Conservation (phyloP, 2,888 invertebrate genomes). For the Hirtodrosophila histrioides region DNA sequence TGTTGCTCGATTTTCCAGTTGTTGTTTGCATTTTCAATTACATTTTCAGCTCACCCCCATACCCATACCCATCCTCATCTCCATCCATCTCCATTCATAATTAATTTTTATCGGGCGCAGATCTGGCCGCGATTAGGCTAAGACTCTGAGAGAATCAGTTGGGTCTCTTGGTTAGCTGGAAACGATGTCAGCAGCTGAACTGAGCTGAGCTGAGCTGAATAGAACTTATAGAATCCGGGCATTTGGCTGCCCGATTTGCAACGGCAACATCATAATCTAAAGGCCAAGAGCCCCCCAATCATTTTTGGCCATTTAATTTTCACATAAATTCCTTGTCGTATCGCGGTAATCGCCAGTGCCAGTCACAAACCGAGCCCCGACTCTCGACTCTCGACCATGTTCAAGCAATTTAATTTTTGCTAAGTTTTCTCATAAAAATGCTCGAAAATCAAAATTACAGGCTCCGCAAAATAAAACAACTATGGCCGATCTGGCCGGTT, state of each 20-base stretch:
- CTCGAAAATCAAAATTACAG: slow-evolving; percentile 75
- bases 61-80: too few relatives aligned
- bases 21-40: slow-evolving; percentile 77
- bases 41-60: slow-evolving; percentile 28
- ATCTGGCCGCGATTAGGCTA: slow-evolving; percentile 68
- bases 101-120: slow-evolving; percentile 66
- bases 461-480: slow-evolving; percentile 46
- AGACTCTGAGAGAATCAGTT: slow-evolving; percentile 34
- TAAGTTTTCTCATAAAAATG: slow-evolving; percentile 81
- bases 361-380: slow-evolving; percentile 5
- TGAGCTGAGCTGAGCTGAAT: slow-evolving; percentile 4
- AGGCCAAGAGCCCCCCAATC: slow-evolving; percentile 38
- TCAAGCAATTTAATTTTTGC: slow-evolving; percentile 76
- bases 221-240: slow-evolving; percentile 2
- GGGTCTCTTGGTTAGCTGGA: slow-evolving; percentile 31
- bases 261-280: background rate
- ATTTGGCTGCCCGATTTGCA: slow-evolving; percentile 5
- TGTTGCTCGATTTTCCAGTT: slow-evolving; percentile 66
- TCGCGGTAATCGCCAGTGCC: slow-evolving; percentile 52
- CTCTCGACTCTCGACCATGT: slow-evolving; percentile 54
- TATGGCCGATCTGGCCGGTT: slow-evolving; percentile 45
- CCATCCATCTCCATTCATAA: slow-evolving; percentile 59
- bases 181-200: slow-evolving; percentile 61
- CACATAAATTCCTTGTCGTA: slow-evolving; percentile 75
- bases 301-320: slow-evolving; percentile 71